Evolutionary conservation across 23 tunicate species (phyloP), one percentile per base, ranked within the genome.

Genomic region (Diplosoma virens): DNA sequence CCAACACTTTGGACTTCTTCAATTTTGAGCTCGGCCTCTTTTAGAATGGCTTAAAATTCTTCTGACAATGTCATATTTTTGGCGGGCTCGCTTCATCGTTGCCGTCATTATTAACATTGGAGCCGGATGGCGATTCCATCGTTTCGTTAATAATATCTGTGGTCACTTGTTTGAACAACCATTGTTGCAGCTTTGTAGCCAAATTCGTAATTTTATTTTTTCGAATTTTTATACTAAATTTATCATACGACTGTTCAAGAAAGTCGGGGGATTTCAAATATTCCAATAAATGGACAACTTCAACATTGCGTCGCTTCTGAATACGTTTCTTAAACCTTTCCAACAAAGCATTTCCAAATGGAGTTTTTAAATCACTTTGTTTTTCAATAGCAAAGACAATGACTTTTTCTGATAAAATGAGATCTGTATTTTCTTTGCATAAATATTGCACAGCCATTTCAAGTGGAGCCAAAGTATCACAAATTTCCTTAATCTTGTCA

Each of bases 401-500:
- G 16, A 70, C 76, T 70, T 70, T 41, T 70, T 70, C 76, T 17
- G 76, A 64, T 28, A 70, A 16, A 37, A 70, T 11, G 17, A 35
- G 29, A 64, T 71, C 77, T n/a, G 77, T 69, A 17, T 17, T 33
- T 14, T 25, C 52, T 16, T 14, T 25, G 46, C 46, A 66, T 11
- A 65, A 37, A 30, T 30, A 65, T 65, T 27, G 41, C 14, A 70
- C 76, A 5, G 76, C 56, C 54, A 70, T 36, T 70, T 70, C 56
- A 3, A 36, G 36, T 14, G 76, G 56, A 36, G 63, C n/a, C 5
- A 29, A 47, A 27, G 72, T 47, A 5, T 66, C 72, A 66, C 72
- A 66, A 17, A 66, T 47, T 27, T 31, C 72, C n/a, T 66, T 25
- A 16, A 66, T 66, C 37, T 28, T 66, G 11, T 29, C 41, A 11